These are phyloP conservation scores for Bovichtus variegatus DNA, from an alignment of 2,797 vertebrate genomes.

Conservation along the genomic window DNA sequence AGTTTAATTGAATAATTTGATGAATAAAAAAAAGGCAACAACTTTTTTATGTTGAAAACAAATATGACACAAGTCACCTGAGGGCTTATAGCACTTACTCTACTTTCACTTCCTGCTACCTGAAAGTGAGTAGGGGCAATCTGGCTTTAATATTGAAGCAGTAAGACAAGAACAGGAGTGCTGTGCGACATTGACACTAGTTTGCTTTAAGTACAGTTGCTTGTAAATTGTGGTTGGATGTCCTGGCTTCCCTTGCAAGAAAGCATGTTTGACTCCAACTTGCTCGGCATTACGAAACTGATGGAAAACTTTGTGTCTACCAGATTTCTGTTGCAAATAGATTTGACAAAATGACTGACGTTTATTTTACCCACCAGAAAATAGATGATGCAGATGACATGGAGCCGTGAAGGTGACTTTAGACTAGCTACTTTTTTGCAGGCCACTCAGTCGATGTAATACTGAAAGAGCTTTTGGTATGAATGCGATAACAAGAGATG, in stretches of 20 bases:
- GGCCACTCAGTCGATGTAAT: neutral
- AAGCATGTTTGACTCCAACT: neutral
- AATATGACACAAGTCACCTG: neutral
- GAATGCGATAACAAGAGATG: neutral
- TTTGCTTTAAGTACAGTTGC: neutral
- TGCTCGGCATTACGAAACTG: neutral
- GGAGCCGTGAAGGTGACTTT: neutral
- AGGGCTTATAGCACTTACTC: neutral
- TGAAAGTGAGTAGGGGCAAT: too few relatives aligned
- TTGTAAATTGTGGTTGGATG: too few relatives aligned
- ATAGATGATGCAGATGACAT: neutral
- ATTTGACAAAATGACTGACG: neutral
- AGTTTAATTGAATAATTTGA: neutral
- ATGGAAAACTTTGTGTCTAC: neutral
- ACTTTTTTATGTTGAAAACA: neutral
- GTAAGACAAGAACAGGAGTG: neutral
- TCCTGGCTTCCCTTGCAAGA: neutral
- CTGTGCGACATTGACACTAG: neutral
- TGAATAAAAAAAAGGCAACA: neutral
- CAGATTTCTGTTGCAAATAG: neutral
- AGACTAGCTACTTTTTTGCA: neutral
- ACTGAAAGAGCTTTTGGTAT: slow-evolving; percentile 1
- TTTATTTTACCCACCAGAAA: neutral
- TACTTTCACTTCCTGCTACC: too few relatives aligned
- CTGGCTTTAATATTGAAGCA: neutral